Evolutionary conservation across 2,888 invertebrate species (phyloP).

Genomic region (Drosophila engyochracea): DNA sequence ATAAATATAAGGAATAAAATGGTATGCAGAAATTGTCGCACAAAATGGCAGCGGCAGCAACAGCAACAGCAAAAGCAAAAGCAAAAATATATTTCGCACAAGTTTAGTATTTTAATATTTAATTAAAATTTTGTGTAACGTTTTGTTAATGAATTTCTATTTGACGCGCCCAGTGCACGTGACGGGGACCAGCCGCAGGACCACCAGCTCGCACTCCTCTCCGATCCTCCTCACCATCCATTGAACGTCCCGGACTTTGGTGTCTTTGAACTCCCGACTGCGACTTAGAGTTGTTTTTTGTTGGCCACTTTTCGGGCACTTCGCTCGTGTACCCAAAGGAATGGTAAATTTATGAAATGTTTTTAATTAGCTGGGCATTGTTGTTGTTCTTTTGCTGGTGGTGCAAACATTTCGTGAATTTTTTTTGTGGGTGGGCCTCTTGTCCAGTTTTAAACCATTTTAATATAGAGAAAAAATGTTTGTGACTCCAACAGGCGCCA

Average conservation of each 20-base stretch:
- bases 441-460: slow-evolving; percentile 61
- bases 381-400: slow-evolving; percentile 27
- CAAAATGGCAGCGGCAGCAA: slow-evolving; percentile 12
- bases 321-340: slow-evolving; percentile 54
- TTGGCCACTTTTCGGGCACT: slow-evolving; percentile 49
- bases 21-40: slow-evolving; percentile 49
- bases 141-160: slow-evolving; percentile 80
- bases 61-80: slow-evolving; percentile 4
- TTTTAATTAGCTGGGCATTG: slow-evolving; percentile 71
- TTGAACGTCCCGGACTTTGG: slow-evolving; percentile 15
- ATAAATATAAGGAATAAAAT: slow-evolving; percentile 17
- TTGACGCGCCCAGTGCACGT: slow-evolving; percentile 73
- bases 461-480: slow-evolving; percentile 51
- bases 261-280: slow-evolving; percentile 42
- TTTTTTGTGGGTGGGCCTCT: slow-evolving; percentile 5
- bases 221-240: neutral
- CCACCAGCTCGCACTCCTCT: slow-evolving; percentile 9
- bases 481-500: slow-evolving; percentile 12
- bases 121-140: slow-evolving; percentile 79
- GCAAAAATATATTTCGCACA: slow-evolving; percentile 56
- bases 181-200: slow-evolving; percentile 64
- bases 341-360: slow-evolving; percentile 77
- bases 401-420: neutral
- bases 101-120: slow-evolving; percentile 79
- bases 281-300: slow-evolving; percentile 52